Evolutionary conservation across 1,140 invertebrate species (phyloP).

Genomic region (Tigriopus japonicus): DNA sequence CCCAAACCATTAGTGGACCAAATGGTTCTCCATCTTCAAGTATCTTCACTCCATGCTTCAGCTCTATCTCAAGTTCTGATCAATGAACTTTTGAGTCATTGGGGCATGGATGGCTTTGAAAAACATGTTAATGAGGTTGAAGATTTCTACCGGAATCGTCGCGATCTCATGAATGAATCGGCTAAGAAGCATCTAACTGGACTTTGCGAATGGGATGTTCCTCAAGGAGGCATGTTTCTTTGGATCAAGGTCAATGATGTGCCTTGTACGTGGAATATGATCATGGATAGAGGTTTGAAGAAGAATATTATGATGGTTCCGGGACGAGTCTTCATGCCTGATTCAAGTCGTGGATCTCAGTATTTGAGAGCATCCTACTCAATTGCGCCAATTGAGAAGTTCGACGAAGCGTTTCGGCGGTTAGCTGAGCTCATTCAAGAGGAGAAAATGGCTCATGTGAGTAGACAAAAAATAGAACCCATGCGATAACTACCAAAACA

Average conservation of each 20-base stretch:
- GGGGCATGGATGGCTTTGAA: slow-evolving; percentile 38
- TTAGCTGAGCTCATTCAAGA: slow-evolving; percentile 7
- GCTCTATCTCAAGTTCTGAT: slow-evolving; percentile 51
- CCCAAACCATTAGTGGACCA: slow-evolving; percentile 36
- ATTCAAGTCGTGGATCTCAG: slow-evolving; percentile 35
- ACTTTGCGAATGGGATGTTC: slow-evolving; percentile 42
- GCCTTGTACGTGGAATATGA: slow-evolving; percentile 47
- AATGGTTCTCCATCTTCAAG: slow-evolving; percentile 43
- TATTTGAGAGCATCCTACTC: slow-evolving; percentile 49
- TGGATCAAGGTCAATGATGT: slow-evolving; percentile 49
- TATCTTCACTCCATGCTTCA: slow-evolving; percentile 45
- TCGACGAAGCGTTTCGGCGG: slow-evolving; percentile 32
- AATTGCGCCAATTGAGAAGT: slow-evolving; percentile 39
- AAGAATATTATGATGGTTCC: slow-evolving; percentile 43
- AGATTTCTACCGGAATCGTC: slow-evolving; percentile 41
- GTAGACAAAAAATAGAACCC: too few species aligned
- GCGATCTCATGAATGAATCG: slow-evolving; percentile 37
- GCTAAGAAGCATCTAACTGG: slow-evolving; percentile 40
- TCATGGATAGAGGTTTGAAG: slow-evolving; percentile 36
- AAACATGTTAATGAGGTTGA: slow-evolving; percentile 38
- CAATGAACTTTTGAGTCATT: slow-evolving; percentile 36
- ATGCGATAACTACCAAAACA: too few species aligned
- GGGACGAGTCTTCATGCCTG: slow-evolving; percentile 43
- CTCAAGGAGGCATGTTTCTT: slow-evolving; percentile 53
- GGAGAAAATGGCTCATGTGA: background rate